phyloP scores from a whole-genome alignment of 1,140 invertebrate species.

The Tetraneura akinire region DNA sequence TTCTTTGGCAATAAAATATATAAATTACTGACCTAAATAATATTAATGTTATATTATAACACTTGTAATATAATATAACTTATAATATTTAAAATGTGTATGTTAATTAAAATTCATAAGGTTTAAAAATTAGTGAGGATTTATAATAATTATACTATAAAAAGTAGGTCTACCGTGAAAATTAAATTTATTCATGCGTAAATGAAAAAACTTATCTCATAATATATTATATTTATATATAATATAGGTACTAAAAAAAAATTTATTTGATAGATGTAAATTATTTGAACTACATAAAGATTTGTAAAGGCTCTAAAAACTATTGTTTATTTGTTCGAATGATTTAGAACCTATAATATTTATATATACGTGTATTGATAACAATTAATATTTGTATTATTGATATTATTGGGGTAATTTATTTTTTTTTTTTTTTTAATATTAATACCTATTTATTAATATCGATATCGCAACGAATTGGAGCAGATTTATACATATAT shows the following conservation, averaged over 20 bases:
- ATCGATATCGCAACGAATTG: too few relatives aligned
- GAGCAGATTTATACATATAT: too few relatives aligned
- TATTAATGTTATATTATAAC: not conserved
- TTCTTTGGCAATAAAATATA: not conserved
- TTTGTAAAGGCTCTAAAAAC: too few relatives aligned
- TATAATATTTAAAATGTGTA: not conserved
- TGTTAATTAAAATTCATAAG: slow-evolving; percentile 34
- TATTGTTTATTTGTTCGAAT: too few relatives aligned
- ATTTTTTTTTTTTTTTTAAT: too few relatives aligned
- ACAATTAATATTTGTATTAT: too few relatives aligned
- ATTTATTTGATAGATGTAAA: not conserved
- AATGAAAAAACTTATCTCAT: not conserved
- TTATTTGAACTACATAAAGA: not conserved
- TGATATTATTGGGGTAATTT: too few relatives aligned
- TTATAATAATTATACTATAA: not conserved
- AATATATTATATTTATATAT: not conserved
- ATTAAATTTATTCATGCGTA: slow-evolving; percentile 33
- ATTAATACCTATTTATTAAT: too few relatives aligned
- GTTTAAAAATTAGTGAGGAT: not conserved
- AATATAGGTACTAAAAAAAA: not conserved
- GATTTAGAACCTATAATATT: too few relatives aligned
- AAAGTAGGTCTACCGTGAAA: slow-evolving; percentile 47
- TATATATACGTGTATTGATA: too few relatives aligned
- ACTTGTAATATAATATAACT: too few relatives aligned
- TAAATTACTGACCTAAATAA: slow-evolving; percentile 17